These are phyloP conservation scores for Dryocosmus kuriphilus DNA, from an alignment of 2,888 invertebrate genomes.

Conservation along the genomic window DNA sequence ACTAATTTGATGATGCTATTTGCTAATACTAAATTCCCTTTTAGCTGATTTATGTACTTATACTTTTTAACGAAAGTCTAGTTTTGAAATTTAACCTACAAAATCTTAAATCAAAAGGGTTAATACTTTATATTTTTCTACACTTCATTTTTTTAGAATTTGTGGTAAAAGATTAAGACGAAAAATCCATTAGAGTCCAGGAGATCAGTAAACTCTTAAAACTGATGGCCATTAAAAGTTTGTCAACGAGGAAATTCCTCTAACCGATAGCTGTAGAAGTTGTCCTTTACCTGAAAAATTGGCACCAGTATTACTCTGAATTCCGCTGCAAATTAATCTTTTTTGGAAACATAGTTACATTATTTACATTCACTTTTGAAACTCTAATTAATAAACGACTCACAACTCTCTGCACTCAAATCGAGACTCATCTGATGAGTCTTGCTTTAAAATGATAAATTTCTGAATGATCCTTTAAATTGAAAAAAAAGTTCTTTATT, in stretches of 20 bases:
- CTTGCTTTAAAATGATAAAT: background rate
- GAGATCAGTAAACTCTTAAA: constrained; percentile 3
- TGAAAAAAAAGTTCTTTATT: background rate
- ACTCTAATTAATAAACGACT: background rate
- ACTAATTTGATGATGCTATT: background rate
- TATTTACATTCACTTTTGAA: background rate
- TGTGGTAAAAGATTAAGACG: background rate
- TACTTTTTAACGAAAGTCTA: background rate
- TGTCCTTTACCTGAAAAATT: constrained; percentile 40
- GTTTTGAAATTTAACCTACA: too few relatives aligned
- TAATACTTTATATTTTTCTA: background rate
- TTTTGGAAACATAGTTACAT: background rate
- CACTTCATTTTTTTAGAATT: background rate
- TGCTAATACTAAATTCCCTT: background rate
- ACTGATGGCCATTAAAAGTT: constrained; percentile 19
- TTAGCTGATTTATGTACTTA: background rate
- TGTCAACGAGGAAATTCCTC: background rate
- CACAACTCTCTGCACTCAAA: background rate
- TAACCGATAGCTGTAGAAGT: background rate
- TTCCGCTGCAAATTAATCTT: background rate
- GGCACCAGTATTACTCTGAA: constrained; percentile 13
- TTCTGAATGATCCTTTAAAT: background rate
- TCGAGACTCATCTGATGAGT: background rate
- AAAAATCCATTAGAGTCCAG: background rate
- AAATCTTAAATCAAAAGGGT: too few relatives aligned